phyloP scores from a whole-genome alignment of 2,888 invertebrate genomes.

The Branchellion lobata region DNA sequence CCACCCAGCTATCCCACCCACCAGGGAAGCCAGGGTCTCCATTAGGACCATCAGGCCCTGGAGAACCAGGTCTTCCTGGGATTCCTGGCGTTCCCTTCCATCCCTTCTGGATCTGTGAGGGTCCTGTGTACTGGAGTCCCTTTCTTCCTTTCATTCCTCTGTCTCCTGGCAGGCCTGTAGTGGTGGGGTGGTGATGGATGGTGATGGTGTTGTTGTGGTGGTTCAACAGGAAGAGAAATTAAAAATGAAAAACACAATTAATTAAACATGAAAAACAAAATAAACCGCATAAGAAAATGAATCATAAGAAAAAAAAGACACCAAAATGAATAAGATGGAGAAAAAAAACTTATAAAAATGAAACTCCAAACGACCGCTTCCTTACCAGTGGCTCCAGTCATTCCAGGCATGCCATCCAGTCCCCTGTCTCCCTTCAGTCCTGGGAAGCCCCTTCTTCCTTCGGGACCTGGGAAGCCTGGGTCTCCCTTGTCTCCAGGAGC shows the following conservation, averaged over 20 bases:
- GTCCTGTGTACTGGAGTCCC: not conserved
- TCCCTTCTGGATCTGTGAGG: not conserved
- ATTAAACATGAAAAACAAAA: not conserved
- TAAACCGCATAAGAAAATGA: too few relatives aligned
- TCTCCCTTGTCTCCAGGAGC: conserved; percentile 53
- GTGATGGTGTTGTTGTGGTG: too few relatives aligned
- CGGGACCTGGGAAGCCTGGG: conserved; percentile 53
- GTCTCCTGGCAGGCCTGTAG: conserved; percentile 41
- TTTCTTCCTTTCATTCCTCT: conserved; percentile 24
- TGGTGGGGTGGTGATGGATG: too few relatives aligned
- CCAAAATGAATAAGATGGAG: too few relatives aligned
- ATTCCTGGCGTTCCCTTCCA: not conserved
- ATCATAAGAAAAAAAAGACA: too few relatives aligned
- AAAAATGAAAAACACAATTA: too few relatives aligned
- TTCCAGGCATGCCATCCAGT: conserved; percentile 51
- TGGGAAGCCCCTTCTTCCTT: conserved; percentile 53
- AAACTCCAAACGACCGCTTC: too few relatives aligned
- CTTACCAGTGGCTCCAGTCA: conserved; percentile 63
- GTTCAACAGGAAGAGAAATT: too few relatives aligned
- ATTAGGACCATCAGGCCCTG: conserved; percentile 53
- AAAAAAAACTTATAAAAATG: too few relatives aligned
- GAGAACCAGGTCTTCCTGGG: conserved; percentile 53
- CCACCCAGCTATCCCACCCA: too few relatives aligned
- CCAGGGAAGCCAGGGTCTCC: conserved; percentile 80
- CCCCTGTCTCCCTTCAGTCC: conserved; percentile 49